Conservation (phyloP, 2,888 invertebrate genomes). For the Timandra comae region DNA sequence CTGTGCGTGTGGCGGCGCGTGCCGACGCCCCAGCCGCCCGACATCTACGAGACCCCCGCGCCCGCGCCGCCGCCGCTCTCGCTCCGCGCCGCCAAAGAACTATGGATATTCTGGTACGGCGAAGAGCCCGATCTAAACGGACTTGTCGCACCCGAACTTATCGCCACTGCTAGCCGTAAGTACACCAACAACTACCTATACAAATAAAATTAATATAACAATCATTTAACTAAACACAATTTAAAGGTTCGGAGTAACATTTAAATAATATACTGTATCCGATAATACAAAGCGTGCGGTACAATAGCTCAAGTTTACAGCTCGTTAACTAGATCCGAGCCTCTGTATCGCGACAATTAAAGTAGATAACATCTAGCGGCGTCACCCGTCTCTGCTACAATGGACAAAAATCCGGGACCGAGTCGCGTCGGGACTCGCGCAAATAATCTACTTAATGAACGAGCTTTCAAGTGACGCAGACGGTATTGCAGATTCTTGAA, state of each 20-base stretch:
- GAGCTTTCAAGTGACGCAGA: conserved; percentile 9
- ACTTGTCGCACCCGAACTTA: conserved; percentile 89
- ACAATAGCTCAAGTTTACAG: conserved; percentile 58
- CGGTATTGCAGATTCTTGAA: conserved; percentile 9
- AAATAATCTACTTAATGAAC: conserved; percentile 33
- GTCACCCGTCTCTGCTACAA: conserved; percentile 28
- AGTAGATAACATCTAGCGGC: conserved; percentile 45
- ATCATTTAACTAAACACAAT: too few species aligned
- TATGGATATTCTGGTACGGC: conserved; percentile 99
- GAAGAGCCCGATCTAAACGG: conserved; percentile 94
- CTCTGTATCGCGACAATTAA: conserved; percentile 55
- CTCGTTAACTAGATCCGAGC: conserved; percentile 51
- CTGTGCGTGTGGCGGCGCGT: conserved; percentile 98
- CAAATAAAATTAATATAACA: too few species aligned
- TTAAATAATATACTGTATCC: too few species aligned
- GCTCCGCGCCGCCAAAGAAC: conserved; percentile 93
- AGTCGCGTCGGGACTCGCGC: conserved; percentile 17
- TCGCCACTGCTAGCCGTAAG: conserved; percentile 89
- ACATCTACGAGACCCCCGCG: conserved; percentile 71
- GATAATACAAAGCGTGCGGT: conserved; percentile 3
- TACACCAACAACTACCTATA: too few species aligned
- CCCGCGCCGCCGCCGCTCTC: conserved; percentile 83
- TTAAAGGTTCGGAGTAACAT: too few species aligned
- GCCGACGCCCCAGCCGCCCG: conserved; percentile 70
- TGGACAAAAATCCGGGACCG: conserved; percentile 28